Evolutionary conservation across 2,797 vertebrate species (phyloP).

Genomic region (Sebastes variabilis): DNA sequence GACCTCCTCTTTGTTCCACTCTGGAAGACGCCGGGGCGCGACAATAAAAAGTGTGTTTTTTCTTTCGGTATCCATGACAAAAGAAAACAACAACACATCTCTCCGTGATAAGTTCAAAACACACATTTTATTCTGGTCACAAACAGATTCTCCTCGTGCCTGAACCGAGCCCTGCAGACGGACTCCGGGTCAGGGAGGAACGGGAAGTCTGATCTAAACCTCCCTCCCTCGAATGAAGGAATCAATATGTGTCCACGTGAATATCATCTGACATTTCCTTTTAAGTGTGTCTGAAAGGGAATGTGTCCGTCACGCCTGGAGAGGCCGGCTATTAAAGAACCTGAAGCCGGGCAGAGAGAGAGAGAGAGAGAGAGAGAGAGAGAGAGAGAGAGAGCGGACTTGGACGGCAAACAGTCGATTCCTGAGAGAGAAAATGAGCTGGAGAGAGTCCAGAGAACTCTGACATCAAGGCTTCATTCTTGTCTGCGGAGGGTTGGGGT

Average conservation of each 20-base stretch:
- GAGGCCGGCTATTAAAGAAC: constrained; percentile 42
- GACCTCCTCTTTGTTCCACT: constrained; percentile 55
- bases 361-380: neutral
- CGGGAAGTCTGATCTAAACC: neutral
- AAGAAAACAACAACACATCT: constrained; percentile 18
- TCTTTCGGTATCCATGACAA: constrained; percentile 43
- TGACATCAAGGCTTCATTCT: constrained; percentile 20
- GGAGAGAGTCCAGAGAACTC: constrained; percentile 27
- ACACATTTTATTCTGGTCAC: constrained; percentile 23
- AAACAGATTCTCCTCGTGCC: constrained; percentile 26
- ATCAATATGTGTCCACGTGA: constrained; percentile 40
- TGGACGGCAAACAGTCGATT: constrained; percentile 34
- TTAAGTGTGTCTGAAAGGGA: constrained; percentile 45
- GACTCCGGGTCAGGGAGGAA: constrained; percentile 9
- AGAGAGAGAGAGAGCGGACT: constrained; percentile 6
- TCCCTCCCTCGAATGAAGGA: neutral
- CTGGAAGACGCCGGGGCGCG: constrained; percentile 15
- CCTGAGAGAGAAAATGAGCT: constrained; percentile 35
- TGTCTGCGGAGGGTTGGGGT: neutral
- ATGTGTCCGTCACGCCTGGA: constrained; percentile 30
- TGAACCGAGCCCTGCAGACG: neutral
- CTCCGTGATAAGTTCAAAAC: neutral
- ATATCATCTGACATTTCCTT: constrained; percentile 52
- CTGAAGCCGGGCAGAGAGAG: neutral
- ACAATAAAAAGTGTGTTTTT: constrained; percentile 36